Conservation (phyloP, 2,888 invertebrate genomes). For the Heliconius charithonia region DNA sequence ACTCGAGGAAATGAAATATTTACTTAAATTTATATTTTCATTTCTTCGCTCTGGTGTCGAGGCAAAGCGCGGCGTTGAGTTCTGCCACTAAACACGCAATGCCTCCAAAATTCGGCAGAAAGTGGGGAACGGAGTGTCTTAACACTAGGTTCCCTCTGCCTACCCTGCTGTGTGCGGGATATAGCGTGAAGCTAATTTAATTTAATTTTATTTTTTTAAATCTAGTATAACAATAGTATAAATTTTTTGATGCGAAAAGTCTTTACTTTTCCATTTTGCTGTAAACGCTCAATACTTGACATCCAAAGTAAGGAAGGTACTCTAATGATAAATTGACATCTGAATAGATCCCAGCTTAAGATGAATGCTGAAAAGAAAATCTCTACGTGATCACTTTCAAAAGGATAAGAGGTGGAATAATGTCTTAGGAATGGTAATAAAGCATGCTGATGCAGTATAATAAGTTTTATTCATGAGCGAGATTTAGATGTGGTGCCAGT, state of each 20-base stretch:
- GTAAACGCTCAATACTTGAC: background rate
- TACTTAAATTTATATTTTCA: too few species aligned
- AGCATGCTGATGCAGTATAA: background rate
- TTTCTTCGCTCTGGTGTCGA: too few species aligned
- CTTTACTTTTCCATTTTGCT: background rate
- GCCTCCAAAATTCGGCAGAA: too few species aligned
- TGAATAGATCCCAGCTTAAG: conserved; percentile 7
- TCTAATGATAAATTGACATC: conserved; percentile 12
- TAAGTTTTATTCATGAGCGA: conserved; percentile 8
- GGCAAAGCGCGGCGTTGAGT: too few species aligned
- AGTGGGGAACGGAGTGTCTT: too few species aligned
- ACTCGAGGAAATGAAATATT: too few species aligned
- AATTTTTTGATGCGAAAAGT: background rate
- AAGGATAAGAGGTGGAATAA: background rate
- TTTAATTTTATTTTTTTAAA: too few species aligned
- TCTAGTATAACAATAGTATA: too few species aligned
- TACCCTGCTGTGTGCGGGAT: too few species aligned
- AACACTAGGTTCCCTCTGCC: too few species aligned
- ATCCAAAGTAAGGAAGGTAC: background rate
- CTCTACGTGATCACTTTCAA: conserved; percentile 6
- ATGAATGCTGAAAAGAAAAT: background rate
- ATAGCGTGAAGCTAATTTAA: too few species aligned
- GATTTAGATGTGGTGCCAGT: background rate
- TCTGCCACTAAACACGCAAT: too few species aligned
- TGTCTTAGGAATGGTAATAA: conserved; percentile 3